Percentiles rank a stretch among this genome's conserved stretches.
Conservation (phyloP, 2,888 invertebrate genomes). For the Atrina japonica region DNA sequence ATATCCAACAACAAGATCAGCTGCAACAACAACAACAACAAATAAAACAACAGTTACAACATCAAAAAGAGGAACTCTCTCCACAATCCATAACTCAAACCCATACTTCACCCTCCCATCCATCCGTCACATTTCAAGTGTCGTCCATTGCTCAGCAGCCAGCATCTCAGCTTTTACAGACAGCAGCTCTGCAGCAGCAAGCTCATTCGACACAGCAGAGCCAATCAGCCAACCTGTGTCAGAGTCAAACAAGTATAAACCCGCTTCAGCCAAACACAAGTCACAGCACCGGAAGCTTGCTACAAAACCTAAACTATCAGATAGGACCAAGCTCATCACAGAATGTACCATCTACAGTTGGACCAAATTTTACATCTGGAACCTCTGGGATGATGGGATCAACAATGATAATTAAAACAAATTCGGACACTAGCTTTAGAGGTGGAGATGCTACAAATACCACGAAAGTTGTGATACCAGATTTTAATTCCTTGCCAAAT, state of each 20-base stretch:
- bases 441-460: too few species aligned
- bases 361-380: background rate
- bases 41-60: too few species aligned
- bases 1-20: background rate
- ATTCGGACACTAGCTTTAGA: too few species aligned
- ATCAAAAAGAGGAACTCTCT: background rate
- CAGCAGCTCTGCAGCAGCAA: background rate
- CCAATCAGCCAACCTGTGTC: background rate
- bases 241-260: background rate
- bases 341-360: background rate
- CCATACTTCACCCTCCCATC: background rate
- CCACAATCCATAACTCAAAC: background rate
- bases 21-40: constrained; percentile 6
- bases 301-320: background rate
- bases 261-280: background rate
- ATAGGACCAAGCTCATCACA: background rate
- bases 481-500: too few species aligned
- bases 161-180: constrained; percentile 2
- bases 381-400: too few species aligned
- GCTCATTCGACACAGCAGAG: background rate
- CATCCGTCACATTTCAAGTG: background rate
- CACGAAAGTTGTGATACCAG: too few species aligned
- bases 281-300: background rate
- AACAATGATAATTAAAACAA: too few species aligned
- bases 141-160: background rate